A percentile compares a stretch with the other conserved stretches of the same genome.
These are phyloP conservation scores for Lepidocyrtoides sp. DNA, from an alignment of 2,888 invertebrate species.

Conservation along the genomic window DNA sequence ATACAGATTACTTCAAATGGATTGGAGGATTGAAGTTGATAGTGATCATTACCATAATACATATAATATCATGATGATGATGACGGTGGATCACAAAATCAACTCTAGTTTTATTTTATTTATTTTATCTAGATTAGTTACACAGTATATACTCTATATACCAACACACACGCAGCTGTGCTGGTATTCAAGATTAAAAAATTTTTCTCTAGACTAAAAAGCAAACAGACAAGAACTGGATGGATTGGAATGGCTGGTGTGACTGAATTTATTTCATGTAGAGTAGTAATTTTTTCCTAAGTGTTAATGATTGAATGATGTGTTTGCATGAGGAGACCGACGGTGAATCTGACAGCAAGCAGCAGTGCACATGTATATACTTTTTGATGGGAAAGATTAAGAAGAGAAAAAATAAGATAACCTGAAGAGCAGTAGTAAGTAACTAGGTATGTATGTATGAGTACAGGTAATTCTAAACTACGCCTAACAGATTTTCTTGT, in stretches of 20 bases:
- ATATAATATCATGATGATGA: slow-evolving; percentile 19
- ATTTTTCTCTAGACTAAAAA: slow-evolving; percentile 15
- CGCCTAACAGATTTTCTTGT: slow-evolving; percentile 33
- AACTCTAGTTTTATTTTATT: slow-evolving; percentile 64
- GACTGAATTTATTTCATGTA: slow-evolving; percentile 75
- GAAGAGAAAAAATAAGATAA: slow-evolving; percentile 6
- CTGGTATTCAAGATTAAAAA: slow-evolving; percentile 13
- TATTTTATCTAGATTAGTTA: slow-evolving; percentile 63
- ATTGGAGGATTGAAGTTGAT: slow-evolving; percentile 66
- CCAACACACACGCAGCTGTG: not conserved
- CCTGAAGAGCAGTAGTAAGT: no score
- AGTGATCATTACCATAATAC: slow-evolving; percentile 66
- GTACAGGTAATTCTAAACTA: not conserved
- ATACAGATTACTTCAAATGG: slow-evolving; percentile 56
- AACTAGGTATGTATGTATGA: not conserved
- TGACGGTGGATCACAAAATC: slow-evolving; percentile 38
- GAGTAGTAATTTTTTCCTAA: slow-evolving; percentile 71
- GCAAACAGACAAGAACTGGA: slow-evolving; percentile 59
- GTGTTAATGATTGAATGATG: slow-evolving; percentile 77
- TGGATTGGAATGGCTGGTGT: slow-evolving; percentile 46
- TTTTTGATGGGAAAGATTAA: not conserved
- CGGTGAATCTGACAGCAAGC: slow-evolving; percentile 58
- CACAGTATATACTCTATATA: not conserved
- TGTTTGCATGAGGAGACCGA: slow-evolving; percentile 66
- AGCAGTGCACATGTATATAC: slow-evolving; percentile 18